Percentiles rank a stretch among this genome's conserved stretches.
Evolutionary conservation across 1,140 invertebrate genomes (phyloP).

Genomic region (Trachelipus rathkii): DNA sequence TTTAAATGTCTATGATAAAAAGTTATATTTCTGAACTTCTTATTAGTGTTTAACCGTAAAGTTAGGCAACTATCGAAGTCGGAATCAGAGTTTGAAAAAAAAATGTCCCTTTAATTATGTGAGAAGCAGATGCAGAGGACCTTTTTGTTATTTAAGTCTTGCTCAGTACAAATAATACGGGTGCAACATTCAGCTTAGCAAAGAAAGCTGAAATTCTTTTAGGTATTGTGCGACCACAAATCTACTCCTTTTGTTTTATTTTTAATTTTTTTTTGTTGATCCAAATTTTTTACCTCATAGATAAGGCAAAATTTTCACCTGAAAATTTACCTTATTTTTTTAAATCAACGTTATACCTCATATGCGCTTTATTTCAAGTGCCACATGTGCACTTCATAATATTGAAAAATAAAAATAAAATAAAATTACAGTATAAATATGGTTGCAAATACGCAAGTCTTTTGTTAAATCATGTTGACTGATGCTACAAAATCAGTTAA

Average conservation of each 20-base stretch:
- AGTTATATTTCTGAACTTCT: too few species aligned
- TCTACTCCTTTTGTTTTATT: neutral
- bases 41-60: too few species aligned
- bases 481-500: neutral
- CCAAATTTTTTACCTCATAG: constrained; percentile 42
- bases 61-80: too few species aligned
- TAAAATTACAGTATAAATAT: too few species aligned
- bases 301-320: neutral
- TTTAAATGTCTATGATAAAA: too few species aligned
- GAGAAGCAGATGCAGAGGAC: constrained; percentile 32
- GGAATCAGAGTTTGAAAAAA: neutral
- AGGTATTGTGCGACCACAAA: constrained; percentile 42
- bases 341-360: constrained; percentile 35
- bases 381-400: constrained; percentile 30
- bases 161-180: constrained; percentile 45
- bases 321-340: neutral
- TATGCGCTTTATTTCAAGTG: constrained; percentile 43
- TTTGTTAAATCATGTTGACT: too few species aligned
- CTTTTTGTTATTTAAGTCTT: constrained; percentile 37
- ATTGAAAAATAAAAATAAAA: too few species aligned
- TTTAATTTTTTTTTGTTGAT: constrained; percentile 34
- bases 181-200: constrained; percentile 41
- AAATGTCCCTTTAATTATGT: neutral
- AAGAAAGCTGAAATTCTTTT: constrained; percentile 16
- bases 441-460: too few species aligned